A percentile compares a stretch with the other conserved stretches of the same genome.
Evolutionary conservation across 2,888 invertebrate species (phyloP).

Genomic region (Oscheius sp.): DNA sequence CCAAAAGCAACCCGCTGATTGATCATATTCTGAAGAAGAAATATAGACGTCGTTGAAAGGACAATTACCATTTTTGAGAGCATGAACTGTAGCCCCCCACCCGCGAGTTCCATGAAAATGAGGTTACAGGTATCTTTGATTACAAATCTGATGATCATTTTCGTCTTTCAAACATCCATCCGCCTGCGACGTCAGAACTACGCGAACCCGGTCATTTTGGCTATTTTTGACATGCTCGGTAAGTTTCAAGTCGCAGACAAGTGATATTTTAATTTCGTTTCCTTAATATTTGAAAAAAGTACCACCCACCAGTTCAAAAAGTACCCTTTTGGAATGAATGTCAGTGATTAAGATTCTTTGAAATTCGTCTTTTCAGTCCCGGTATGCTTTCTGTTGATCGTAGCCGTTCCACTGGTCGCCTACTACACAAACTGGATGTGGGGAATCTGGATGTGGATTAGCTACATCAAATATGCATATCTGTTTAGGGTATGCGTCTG

Average conservation of each 20-base stretch:
- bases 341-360: not conserved
- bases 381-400: conserved; percentile 41
- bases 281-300: not conserved
- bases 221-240: conserved; percentile 54
- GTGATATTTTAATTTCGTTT: not conserved
- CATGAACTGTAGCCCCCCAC: not conserved
- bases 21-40: not conserved
- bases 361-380: conserved; percentile 26
- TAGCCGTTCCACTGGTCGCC: conserved; percentile 51
- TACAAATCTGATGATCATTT: conserved; percentile 57
- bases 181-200: conserved; percentile 66
- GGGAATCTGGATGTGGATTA: conserved; percentile 44
- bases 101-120: not conserved
- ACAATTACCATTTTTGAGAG: conserved; percentile 8
- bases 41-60: conserved; percentile 11
- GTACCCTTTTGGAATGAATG: not conserved
- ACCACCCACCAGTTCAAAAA: not conserved
- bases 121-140: conserved; percentile 29
- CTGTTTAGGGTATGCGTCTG: conserved; percentile 25
- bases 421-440: conserved; percentile 36
- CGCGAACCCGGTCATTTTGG: conserved; percentile 64
- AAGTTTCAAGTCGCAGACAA: not conserved
- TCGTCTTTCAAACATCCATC: conserved; percentile 63
- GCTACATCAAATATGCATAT: conserved; percentile 45
- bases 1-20: not conserved